Conservation (phyloP, 1,140 invertebrate genomes). For the Paralvinella palmiformis region DNA sequence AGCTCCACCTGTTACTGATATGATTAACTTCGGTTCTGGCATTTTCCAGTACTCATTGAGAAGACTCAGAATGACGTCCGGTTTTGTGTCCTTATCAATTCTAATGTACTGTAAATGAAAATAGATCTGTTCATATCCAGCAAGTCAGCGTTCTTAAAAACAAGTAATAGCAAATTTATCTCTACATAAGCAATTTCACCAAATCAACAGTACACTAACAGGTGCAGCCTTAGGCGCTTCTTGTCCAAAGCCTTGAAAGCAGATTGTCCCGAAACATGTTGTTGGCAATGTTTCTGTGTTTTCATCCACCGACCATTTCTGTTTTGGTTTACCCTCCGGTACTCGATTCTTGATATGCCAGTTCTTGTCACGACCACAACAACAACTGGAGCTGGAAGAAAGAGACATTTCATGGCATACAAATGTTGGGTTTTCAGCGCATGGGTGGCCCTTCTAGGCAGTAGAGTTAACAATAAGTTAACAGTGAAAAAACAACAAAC, state of each 20-base stretch:
- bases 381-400: no score
- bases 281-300: constrained; percentile 26
- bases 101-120: constrained; percentile 43
- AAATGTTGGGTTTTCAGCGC: no score
- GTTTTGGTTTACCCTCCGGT: no score
- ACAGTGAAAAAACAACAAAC: no score
- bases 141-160: not conserved
- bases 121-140: not conserved
- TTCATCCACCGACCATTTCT: constrained; percentile 26
- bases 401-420: no score
- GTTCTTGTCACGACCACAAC: no score
- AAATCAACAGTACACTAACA: constrained; percentile 14
- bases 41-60: constrained; percentile 46
- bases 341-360: no score
- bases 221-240: constrained; percentile 28
- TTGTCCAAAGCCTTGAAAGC: constrained; percentile 38
- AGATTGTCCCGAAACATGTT: constrained; percentile 39
- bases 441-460: no score
- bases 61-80: constrained; percentile 37
- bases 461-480: no score
- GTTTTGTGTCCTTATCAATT: constrained; percentile 33
- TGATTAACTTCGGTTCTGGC: constrained; percentile 48
- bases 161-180: not conserved
- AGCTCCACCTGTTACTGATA: constrained; percentile 51
- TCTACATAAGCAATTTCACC: not conserved